These are phyloP conservation scores for Halichoeres trimaculatus DNA, from an alignment of 2,113 vertebrate species.

Conservation along the genomic window DNA sequence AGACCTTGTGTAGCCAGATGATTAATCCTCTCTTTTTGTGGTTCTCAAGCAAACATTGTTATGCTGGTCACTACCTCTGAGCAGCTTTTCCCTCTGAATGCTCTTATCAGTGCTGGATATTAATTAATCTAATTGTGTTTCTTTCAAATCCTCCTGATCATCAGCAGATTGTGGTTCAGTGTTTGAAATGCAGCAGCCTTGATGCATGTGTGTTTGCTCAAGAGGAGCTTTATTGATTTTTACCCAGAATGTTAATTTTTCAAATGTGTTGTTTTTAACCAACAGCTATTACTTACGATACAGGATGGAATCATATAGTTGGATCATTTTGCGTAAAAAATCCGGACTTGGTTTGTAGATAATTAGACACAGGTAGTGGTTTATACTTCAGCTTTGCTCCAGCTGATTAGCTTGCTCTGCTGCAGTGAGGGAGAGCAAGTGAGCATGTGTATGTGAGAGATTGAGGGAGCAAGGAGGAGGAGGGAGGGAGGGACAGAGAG, in stretches of 20 bases:
- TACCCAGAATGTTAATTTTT: background rate
- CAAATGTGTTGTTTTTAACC: background rate
- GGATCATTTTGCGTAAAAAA: slow-evolving; percentile 13
- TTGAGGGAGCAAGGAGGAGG: slow-evolving; percentile 30
- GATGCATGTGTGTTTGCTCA: slow-evolving; percentile 12
- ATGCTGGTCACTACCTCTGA: slow-evolving; percentile 17
- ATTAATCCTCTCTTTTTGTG: slow-evolving; percentile 25
- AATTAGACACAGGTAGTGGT: slow-evolving; percentile 74
- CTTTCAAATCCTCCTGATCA: slow-evolving; percentile 3
- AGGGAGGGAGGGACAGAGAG: slow-evolving; percentile 65
- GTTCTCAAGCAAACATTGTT: slow-evolving; percentile 25
- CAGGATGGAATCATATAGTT: background rate
- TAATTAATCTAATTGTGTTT: slow-evolving; percentile 17
- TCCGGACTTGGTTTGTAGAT: slow-evolving; percentile 47
- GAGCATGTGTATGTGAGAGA: slow-evolving; percentile 70
- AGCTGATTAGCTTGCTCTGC: slow-evolving; percentile 94
- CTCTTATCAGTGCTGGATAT: slow-evolving; percentile 12
- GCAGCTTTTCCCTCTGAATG: slow-evolving; percentile 12
- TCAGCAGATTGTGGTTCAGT: slow-evolving; percentile 8
- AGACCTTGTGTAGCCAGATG: slow-evolving; percentile 20
- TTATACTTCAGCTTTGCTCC: slow-evolving; percentile 89
- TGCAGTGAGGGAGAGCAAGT: slow-evolving; percentile 88
- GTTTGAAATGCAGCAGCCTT: slow-evolving; percentile 11
- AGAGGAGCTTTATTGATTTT: slow-evolving; percentile 6
- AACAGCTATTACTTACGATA: background rate